Evolutionary conservation across 2,888 invertebrate genomes (phyloP).

Genomic region (Diaprepes abbreviatus): DNA sequence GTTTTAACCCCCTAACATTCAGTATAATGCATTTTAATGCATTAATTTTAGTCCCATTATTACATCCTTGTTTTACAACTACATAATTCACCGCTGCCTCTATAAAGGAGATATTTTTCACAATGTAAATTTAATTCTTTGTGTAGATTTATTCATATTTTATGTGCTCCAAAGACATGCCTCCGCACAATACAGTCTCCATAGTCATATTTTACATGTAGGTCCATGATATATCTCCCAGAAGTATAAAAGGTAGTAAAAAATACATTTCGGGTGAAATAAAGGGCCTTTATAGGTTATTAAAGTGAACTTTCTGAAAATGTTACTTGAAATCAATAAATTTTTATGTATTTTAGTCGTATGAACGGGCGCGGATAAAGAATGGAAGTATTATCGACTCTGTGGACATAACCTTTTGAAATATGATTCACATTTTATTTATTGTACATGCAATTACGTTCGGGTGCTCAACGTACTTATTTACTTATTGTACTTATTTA

Average conservation of each 20-base stretch:
- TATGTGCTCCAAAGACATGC: background rate
- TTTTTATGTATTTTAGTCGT: background rate
- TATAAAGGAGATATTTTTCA: too few relatives aligned
- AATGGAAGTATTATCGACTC: background rate
- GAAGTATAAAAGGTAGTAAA: slow-evolving; percentile 4
- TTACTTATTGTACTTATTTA: too few relatives aligned
- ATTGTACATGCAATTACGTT: too few relatives aligned
- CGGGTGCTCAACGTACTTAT: too few relatives aligned
- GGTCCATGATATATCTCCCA: slow-evolving; percentile 1
- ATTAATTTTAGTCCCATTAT: too few relatives aligned
- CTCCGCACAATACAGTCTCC: background rate
- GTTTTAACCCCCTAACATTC: too few relatives aligned
- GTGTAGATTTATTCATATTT: background rate
- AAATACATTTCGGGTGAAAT: slow-evolving; percentile 10
- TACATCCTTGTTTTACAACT: too few relatives aligned
- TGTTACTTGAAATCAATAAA: slow-evolving; percentile 1
- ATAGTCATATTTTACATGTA: slow-evolving; percentile 4
- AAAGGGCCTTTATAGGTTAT: slow-evolving; percentile 2
- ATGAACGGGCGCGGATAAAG: background rate
- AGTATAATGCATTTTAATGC: too few relatives aligned
- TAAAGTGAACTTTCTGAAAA: slow-evolving; percentile 7
- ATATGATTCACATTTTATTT: background rate
- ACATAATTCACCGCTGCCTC: too few relatives aligned
- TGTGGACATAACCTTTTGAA: background rate
- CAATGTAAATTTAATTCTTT: background rate